Conservation (phyloP, 35 echinoderm and acorn worm genomes). For the Nesometra sesokonis region DNA sequence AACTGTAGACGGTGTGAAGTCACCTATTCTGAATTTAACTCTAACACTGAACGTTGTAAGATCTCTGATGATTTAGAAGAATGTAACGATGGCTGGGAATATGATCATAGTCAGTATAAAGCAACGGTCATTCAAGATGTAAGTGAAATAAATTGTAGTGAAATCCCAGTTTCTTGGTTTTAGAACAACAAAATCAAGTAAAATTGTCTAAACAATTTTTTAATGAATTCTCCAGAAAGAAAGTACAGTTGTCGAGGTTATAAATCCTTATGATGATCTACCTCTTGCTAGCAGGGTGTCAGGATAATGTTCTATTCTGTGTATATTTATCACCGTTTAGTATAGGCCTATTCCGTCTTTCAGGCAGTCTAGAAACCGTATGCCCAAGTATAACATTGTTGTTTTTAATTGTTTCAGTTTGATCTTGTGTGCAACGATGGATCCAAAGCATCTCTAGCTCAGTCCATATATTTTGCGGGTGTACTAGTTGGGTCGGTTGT, state of each 20-base stretch:
- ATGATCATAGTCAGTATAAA: constrained; percentile 43
- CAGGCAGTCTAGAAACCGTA: too few species aligned
- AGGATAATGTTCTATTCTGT: too few species aligned
- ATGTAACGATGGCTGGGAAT: constrained; percentile 44
- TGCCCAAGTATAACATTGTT: too few species aligned
- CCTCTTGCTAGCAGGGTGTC: too few species aligned
- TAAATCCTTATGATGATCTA: too few species aligned
- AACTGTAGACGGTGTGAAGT: background rate
- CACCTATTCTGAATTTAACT: background rate
- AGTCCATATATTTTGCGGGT: constrained; percentile 29
- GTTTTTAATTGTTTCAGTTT: constrained; percentile 2
- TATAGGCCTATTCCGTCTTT: too few species aligned
- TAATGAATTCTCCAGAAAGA: too few species aligned
- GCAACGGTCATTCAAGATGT: constrained; percentile 18
- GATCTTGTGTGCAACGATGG: constrained; percentile 35
- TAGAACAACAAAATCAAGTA: too few species aligned
- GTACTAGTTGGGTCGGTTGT: constrained; percentile 13
- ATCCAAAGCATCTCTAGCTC: background rate
- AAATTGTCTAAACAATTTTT: too few species aligned
- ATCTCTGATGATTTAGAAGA: background rate
- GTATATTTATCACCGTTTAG: too few species aligned
- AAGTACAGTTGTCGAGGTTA: too few species aligned
- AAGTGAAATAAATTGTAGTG: background rate
- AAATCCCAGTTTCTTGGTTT: too few species aligned
- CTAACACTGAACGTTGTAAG: background rate